Evolutionary conservation across 1,140 invertebrate species (phyloP).

Genomic region (Drosophila mayri): DNA sequence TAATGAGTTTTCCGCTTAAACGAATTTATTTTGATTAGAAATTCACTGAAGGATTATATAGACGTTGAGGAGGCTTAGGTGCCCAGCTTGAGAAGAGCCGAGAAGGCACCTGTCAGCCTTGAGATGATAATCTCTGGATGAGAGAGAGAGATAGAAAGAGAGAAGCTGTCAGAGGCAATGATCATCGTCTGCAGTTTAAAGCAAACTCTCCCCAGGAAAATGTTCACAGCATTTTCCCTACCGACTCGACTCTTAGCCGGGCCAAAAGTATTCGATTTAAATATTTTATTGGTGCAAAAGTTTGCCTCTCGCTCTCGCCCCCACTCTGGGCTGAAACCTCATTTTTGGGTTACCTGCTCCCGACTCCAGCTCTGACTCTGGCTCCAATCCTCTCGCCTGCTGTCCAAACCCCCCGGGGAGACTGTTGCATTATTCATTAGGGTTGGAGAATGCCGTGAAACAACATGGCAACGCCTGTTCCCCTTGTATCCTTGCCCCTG

Average conservation of each 20-base stretch:
- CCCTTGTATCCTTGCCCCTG: slow-evolving; percentile 3
- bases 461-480: slow-evolving; percentile 48
- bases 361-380: slow-evolving; percentile 1
- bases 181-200: slow-evolving; percentile 38
- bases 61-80: neutral
- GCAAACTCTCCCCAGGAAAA: neutral
- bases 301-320: slow-evolving; percentile 12
- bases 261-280: slow-evolving; percentile 68
- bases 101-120: slow-evolving; percentile 3
- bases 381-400: slow-evolving; percentile 10
- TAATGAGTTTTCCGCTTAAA: neutral
- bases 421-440: slow-evolving; percentile 79
- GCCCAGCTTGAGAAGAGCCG: neutral
- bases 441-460: slow-evolving; percentile 32
- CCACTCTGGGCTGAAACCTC: slow-evolving; percentile 5
- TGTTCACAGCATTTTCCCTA: neutral
- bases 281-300: slow-evolving; percentile 74
- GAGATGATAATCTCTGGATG: slow-evolving; percentile 11
- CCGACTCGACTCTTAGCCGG: neutral
- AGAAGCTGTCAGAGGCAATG: slow-evolving; percentile 4
- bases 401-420: slow-evolving; percentile 28
- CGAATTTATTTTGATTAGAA: slow-evolving; percentile 2
- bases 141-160: neutral
- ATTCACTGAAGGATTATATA: slow-evolving; percentile 2
- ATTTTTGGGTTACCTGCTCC: slow-evolving; percentile 35